Percentiles rank a stretch among this genome's conserved stretches.
phyloP scores from a whole-genome alignment of 2,113 vertebrate species.

The Malurus alboscapulatus region DNA sequence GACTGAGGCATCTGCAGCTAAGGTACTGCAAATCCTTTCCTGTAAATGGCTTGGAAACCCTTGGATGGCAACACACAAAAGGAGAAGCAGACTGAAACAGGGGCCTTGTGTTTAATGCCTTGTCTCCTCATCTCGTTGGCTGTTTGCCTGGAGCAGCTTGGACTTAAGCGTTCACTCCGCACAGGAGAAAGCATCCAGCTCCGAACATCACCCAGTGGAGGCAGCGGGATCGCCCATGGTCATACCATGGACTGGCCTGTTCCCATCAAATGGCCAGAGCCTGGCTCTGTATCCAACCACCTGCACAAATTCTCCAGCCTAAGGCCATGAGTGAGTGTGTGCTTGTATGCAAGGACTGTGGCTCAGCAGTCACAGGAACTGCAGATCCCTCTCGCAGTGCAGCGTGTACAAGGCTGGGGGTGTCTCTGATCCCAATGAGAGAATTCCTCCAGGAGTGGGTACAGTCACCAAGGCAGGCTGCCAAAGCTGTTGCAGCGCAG shows the following conservation, averaged over 20 bases:
- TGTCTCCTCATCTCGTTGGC: background rate
- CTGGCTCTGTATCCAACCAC: background rate
- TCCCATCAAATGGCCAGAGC: background rate
- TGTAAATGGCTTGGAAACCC: background rate
- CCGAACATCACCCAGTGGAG: background rate
- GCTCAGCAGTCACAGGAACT: background rate
- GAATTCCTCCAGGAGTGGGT: background rate
- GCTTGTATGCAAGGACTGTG: background rate
- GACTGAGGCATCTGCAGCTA: background rate
- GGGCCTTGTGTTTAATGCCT: background rate
- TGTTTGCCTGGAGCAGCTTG: background rate
- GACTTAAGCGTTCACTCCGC: accelerated
- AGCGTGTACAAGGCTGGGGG: accelerated
- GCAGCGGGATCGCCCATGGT: accelerated
- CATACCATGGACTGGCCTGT: background rate
- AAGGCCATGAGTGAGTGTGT: background rate
- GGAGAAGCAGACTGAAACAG: background rate
- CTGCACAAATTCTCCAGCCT: background rate
- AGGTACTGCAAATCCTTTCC: background rate
- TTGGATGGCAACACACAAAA: background rate
- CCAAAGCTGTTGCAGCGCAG: background rate
- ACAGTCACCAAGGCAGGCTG: background rate
- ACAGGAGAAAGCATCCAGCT: background rate
- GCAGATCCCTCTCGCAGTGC: accelerated
- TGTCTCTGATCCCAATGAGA: background rate